phyloP scores from a whole-genome alignment of 2,113 vertebrate species.

The Crotalus viridis region DNA sequence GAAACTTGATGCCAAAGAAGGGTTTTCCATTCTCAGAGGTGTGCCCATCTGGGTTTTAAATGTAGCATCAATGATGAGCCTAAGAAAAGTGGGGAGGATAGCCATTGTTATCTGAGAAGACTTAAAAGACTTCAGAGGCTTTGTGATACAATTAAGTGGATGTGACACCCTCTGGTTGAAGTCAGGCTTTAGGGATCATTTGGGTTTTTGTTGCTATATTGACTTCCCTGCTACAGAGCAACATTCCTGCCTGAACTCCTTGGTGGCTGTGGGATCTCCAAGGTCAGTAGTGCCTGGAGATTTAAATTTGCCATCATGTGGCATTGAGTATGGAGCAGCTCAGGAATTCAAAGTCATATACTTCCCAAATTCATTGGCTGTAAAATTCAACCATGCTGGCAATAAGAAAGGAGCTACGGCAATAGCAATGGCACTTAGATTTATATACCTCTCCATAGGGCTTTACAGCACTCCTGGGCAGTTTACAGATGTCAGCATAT shows the following conservation, averaged over 20 bases:
- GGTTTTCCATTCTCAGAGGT: not conserved
- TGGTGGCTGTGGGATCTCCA: not conserved
- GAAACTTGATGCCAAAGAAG: not conserved
- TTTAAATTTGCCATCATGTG: not conserved
- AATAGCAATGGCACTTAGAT: too few relatives aligned
- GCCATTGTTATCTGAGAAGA: not conserved
- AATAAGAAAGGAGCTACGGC: not conserved
- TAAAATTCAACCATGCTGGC: not conserved
- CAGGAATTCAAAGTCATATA: not conserved
- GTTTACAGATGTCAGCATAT: too few relatives aligned
- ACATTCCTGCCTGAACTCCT: not conserved
- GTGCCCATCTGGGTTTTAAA: not conserved
- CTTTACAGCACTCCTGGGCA: too few relatives aligned
- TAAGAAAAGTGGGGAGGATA: not conserved
- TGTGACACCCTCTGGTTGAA: not conserved
- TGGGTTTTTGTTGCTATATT: not conserved
- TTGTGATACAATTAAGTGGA: not conserved
- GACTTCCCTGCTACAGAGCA: not conserved
- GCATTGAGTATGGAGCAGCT: not conserved
- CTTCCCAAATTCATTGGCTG: not conserved
- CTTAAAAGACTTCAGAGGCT: not conserved
- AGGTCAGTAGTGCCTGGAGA: not conserved
- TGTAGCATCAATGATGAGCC: not conserved
- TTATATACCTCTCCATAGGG: too few relatives aligned
- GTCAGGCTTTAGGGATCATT: not conserved